Base-by-base conservation (phyloP, 2,113 vertebrate genomes). In the Morone saxatilis region DNA sequence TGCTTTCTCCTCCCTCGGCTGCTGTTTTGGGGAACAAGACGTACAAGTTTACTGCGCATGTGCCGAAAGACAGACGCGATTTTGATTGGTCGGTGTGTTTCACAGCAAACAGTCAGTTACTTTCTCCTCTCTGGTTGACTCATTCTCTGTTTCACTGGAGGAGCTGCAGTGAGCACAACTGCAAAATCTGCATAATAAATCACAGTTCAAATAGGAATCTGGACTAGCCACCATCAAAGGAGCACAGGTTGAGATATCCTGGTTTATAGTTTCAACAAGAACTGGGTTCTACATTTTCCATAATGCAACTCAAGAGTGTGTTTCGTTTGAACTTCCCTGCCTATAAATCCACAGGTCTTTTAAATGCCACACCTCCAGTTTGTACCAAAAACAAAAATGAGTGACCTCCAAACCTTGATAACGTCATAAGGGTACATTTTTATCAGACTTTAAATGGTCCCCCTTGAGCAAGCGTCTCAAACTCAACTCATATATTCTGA, bases 31-130 rank as follows among this genome's bases (percentile, higher is more conserved):
- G 53, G 53, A 57, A 81, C 81, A 78, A 14, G 6, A 19, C 25
- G 59, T 45, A 19, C 47, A 6, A 13, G 2, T 14, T 7, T 19
- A 78, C 65, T 89, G 86, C 91, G 91, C 92, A 90, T 91, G 92
- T 4, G 84, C 59, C 0, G 0, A 1, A 31, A 0, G 6, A 1
- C 40, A 63, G 7, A 1, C 40, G 10, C 61, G 0, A 31, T 6
- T 74, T 2, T 84, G 81, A 90, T 90, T 91, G 84, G 92, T 66
- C 31, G 17, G 2, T n/a, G 2, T 14, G 61, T 48, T 57, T 53
- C 17, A 68, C 11, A 2, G 57, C 7, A 31, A 81, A 68, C 53
- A 41, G 19, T 6, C 22, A 0, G 3, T 7, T 4, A 0, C 6
- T 4, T 45, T 7, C 9, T 38, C 4, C 8, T 12, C 17, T 45